Base-by-base conservation (phyloP, 2,113 vertebrate species). In the Oncorhynchus gorbuscha region DNA sequence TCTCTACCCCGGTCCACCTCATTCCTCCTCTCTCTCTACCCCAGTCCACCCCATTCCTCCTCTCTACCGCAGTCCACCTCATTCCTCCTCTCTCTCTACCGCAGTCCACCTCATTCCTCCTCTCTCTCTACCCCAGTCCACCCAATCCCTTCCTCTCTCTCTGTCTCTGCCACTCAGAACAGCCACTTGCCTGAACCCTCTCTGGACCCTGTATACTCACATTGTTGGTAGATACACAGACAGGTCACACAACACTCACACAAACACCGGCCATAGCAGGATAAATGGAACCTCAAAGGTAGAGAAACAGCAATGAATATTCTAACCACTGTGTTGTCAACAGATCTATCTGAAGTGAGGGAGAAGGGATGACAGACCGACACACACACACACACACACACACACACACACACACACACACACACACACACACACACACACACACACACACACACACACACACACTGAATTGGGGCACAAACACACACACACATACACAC, bases 341-440 rank as follows among this genome's bases (percentile, higher is more conserved):
- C 39, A 45, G 39, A 39, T 39, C 61, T 5, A 64, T 64, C 61
- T 64, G 61, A 22, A 64, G 61, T 22, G 22, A 64, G 22, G 61
- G 61, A 64, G 61, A 24, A 13, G 65, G 11, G 65, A 30, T 1
- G 2, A 67, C 28, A 66, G 20, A 24, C 62, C 9, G 9, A 45
- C 39, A 45, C 39, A 45, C 39, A 45, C 39, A 45, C 39, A 11
- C 35, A 39, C 35, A 13, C 62, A 65, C 22, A 1, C 62, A 20
- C 55, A 5, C 61, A 24, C 61, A 12, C n/a, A 12, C 61, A 26
- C 61, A 24, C 22, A 64, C 22, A 26, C 61, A 64, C 61, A n/a
- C n/a, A 61, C 62, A 59, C 55, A 59, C 61, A 64, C 61, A 64
- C n/a, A 64, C 61, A 64, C 61, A 64, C 22, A 64, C n/a, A 64